Base-by-base conservation (phyloP, 1,140 invertebrate genomes). In the Drosophila watanabei region DNA sequence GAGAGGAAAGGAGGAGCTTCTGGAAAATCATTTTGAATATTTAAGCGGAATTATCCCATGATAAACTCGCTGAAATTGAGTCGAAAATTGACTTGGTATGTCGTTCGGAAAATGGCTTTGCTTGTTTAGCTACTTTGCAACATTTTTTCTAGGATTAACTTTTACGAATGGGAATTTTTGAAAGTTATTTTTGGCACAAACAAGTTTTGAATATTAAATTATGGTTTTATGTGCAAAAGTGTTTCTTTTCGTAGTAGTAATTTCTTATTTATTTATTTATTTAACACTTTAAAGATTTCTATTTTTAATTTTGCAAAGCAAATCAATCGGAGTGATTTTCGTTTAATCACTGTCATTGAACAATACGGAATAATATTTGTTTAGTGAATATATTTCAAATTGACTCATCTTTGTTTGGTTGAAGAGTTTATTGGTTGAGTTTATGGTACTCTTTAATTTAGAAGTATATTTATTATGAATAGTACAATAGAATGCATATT, bases 41-140 rank as follows among this genome's bases (percentile, higher is more conserved):
- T 72, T 73, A 51, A 73, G 54, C 52, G 49, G 54, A 32, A 58
- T 73, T 73, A 72, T 72, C 51, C 51, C 43, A 52, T 72, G 70
- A 73, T 73, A 73, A 72, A 73, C 70, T 73, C 54, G 37, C 70
- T 52, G 46, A 60, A 73, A 72, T 60, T 73, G 70, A 73, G 70
- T 43, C 30, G 54, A 61, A 73, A 73, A 73, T 73, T 52, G 35
- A 73, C 70, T 72, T 59, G 45, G 68, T 30, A 60, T 60, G 68
- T 60, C 37, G 54, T 35, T 72, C 5, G 28, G 18, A 51, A 60
- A 73, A 51, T 51, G 35, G 28, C 24, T 66, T 48, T 30, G 16
- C 63, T 54, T 66, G 32, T 46, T 46, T 48, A 20, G 41, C 39
- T 46, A 14, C 14, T 33, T 43, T 33, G 28, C 39, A 16, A 35